Evolutionary conservation across 2,888 invertebrate species (phyloP).

Genomic region (Orthosia cruda): DNA sequence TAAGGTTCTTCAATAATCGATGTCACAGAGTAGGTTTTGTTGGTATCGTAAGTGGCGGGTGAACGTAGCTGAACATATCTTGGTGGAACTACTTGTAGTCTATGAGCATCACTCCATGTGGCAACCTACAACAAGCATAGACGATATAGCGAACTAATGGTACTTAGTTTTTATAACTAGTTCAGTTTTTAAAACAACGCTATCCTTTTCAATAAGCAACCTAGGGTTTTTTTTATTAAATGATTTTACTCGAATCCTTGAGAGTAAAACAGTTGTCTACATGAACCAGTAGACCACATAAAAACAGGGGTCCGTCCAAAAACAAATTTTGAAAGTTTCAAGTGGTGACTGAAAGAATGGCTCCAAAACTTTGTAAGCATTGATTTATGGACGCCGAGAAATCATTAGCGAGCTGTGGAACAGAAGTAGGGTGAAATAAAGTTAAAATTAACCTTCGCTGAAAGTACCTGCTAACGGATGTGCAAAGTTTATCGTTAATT

Average conservation of each 20-base stretch:
- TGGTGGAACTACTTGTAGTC: constrained; percentile 94
- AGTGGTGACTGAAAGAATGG: constrained; percentile 73
- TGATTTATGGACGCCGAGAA: constrained; percentile 80
- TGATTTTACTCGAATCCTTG: constrained; percentile 16
- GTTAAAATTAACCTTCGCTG: constrained; percentile 77
- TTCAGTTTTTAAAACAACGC: not conserved
- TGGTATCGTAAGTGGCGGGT: constrained; percentile 94
- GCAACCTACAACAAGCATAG: constrained; percentile 92
- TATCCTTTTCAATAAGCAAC: constrained; percentile 10
- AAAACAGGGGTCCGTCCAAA: constrained; percentile 57
- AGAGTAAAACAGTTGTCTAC: constrained; percentile 39
- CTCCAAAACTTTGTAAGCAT: constrained; percentile 72
- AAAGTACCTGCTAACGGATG: constrained; percentile 68
- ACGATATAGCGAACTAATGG: not conserved
- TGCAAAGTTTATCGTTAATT: constrained; percentile 67
- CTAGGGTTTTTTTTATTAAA: not conserved
- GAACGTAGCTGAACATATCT: constrained; percentile 95
- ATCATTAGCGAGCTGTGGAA: constrained; percentile 77
- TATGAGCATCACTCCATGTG: constrained; percentile 96
- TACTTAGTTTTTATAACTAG: not conserved
- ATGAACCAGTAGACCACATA: constrained; percentile 39
- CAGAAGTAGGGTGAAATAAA: constrained; percentile 76
- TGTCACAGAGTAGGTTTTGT: constrained; percentile 97
- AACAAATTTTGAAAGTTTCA: constrained; percentile 70
- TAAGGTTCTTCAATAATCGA: constrained; percentile 97